phyloP scores from a whole-genome alignment of 2,113 vertebrate genomes.

The Ivindomyrus marchei region DNA sequence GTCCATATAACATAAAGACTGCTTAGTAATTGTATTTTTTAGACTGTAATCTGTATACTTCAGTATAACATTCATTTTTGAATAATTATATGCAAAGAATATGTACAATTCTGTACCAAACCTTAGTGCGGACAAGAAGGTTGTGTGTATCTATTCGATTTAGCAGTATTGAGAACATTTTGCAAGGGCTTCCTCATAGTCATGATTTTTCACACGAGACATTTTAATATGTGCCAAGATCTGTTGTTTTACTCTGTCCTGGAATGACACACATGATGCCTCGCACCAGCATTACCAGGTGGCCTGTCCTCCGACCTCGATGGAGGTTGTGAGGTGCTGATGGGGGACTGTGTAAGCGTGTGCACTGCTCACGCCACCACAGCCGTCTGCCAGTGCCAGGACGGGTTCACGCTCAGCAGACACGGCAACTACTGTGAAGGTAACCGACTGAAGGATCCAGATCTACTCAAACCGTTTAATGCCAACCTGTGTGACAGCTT shows the following conservation, averaged over 20 bases:
- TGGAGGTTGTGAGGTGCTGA: constrained; percentile 51
- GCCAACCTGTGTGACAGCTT: background rate
- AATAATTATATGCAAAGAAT: background rate
- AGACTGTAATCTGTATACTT: background rate
- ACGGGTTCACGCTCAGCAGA: constrained; percentile 69
- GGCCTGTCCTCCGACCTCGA: background rate
- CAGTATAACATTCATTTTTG: background rate
- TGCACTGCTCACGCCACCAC: constrained; percentile 50
- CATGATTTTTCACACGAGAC: background rate
- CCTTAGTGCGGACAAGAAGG: background rate
- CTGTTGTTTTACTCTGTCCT: background rate
- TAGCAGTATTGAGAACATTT: background rate
- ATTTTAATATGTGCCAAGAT: background rate
- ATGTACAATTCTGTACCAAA: background rate
- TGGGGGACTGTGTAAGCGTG: constrained; percentile 51
- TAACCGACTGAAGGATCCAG: constrained; percentile 37
- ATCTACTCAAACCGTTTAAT: background rate
- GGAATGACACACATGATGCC: background rate
- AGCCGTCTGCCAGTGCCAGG: constrained; percentile 62
- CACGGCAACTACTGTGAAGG: constrained; percentile 79
- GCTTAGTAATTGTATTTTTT: background rate
- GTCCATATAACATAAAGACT: background rate
- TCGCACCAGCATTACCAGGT: background rate
- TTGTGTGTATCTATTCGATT: background rate
- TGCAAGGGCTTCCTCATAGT: background rate